Percentiles rank a stretch among this genome's conserved stretches.
These are phyloP conservation scores for Rhinogobio ventralis DNA, from an alignment of 2,797 vertebrate species.

Conservation along the genomic window DNA sequence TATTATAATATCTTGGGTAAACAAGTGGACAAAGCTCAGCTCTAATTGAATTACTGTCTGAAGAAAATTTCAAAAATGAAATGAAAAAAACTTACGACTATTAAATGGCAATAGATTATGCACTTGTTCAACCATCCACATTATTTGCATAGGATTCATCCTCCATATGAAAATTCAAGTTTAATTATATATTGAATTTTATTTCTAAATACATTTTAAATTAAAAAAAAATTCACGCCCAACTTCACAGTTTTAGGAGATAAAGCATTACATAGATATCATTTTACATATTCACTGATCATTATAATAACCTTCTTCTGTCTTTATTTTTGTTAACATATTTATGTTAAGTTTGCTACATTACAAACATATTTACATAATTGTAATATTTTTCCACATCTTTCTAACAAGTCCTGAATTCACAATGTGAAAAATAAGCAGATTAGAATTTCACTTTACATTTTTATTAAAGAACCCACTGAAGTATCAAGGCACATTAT, in stretches of 20 bases:
- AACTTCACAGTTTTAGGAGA: background rate
- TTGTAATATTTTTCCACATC: background rate
- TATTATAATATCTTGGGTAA: background rate
- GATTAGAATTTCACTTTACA: background rate
- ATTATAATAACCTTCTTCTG: background rate
- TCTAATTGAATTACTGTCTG: background rate
- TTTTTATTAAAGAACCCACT: background rate
- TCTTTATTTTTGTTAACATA: background rate
- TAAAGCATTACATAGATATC: background rate
- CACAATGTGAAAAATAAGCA: background rate
- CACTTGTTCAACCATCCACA: background rate
- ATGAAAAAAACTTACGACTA: background rate
- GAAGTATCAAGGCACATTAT: conserved; percentile 52
- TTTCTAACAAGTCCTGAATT: background rate
- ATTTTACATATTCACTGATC: background rate
- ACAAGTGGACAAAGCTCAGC: background rate
- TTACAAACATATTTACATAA: background rate
- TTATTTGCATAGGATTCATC: background rate
- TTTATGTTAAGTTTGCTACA: background rate
- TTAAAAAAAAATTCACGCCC: background rate
- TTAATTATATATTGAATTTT: background rate
- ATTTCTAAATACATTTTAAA: too few species aligned
- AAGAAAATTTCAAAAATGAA: background rate
- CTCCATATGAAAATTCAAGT: background rate
- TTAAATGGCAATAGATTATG: background rate